phyloP scores from a whole-genome alignment of 2,888 invertebrate genomes.

The Rhabditoides inermis region DNA sequence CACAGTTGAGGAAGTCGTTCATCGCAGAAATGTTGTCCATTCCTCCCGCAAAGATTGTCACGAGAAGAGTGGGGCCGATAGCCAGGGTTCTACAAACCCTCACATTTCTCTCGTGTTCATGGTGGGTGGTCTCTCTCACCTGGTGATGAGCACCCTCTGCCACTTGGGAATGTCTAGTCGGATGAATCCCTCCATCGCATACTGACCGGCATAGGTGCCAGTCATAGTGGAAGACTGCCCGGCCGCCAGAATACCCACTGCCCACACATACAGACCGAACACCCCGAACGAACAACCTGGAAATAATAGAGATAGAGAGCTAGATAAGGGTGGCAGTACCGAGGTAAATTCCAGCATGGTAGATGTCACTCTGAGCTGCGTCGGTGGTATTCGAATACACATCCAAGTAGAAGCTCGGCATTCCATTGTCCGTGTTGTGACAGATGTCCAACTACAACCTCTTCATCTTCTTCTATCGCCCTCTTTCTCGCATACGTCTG shows the following conservation, averaged over 20 bases:
- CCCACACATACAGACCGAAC: constrained; percentile 59
- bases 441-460: constrained; percentile 18
- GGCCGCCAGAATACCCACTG: constrained; percentile 58
- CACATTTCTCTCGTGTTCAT: no score
- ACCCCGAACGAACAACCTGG: constrained; percentile 55
- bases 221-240: constrained; percentile 60
- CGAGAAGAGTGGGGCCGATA: constrained; percentile 61
- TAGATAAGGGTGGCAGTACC: constrained; percentile 36
- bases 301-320: not conserved
- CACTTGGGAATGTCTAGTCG: constrained; percentile 76
- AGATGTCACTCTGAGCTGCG: constrained; percentile 37
- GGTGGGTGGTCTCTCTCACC: no score
- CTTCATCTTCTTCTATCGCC: not conserved
- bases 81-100: constrained; percentile 71
- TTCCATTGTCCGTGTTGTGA: constrained; percentile 28
- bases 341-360: constrained; percentile 54
- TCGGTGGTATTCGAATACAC: constrained; percentile 38
- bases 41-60: constrained; percentile 52
- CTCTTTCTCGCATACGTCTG: no score
- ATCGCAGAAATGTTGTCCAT: constrained; percentile 56
- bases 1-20: constrained; percentile 76
- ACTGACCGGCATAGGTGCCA: constrained; percentile 56
- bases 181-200: constrained; percentile 67
- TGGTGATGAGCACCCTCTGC: constrained; percentile 75
- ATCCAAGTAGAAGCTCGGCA: constrained; percentile 37